Base-by-base conservation (phyloP, 2,113 vertebrate species). In the Chlamydotis undulata region DNA sequence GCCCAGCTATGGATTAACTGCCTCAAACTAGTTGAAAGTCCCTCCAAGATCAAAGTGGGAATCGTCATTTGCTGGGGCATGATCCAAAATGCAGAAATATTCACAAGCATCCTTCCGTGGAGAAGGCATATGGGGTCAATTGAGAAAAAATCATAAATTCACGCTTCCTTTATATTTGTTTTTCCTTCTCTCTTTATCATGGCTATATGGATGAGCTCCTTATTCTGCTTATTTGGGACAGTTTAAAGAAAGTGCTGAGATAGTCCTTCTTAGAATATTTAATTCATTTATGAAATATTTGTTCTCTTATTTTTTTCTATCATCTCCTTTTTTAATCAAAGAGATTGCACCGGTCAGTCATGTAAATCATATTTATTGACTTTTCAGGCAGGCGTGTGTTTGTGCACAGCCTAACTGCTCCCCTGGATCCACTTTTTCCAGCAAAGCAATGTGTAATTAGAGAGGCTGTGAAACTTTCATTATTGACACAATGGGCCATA, bases 311-410 rank as follows among this genome's bases (percentile, higher is more conserved):
- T n/a, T 47, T 19, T 12, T 17, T 6, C 4, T 2, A 5, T 19
- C 7, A 5, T 19, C 7, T 75, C 28, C 17, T 52, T 63, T 92
- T 81, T 82, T 33, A 85, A 88, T 83, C 52, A 39, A 74, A 67
- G 25, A 24, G 8, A 13, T 78, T 45, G 18, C 29, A 56, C 18
- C 0, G 0, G 37, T 56, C 85, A 21, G 19, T 21, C 79, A 71
- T 2, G 14, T 56, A 78, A 94, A 90, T 94, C 80, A 84, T 68
- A 94, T 81, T 82, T 95, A 92, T 76, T 43, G 88, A 79, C 73
- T 86, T 79, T 59, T 74, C 68, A 37, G 70, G 25, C 87, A 79
- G 65, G 25, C 16, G 1, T 26, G 24, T 56, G 57, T 78, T 85
- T 84, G 63, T 53, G 56, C 67, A 50, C 41, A 90, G 49, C 52